Base-by-base conservation (phyloP, 2,888 invertebrate genomes). In the Salticus scenicus region DNA sequence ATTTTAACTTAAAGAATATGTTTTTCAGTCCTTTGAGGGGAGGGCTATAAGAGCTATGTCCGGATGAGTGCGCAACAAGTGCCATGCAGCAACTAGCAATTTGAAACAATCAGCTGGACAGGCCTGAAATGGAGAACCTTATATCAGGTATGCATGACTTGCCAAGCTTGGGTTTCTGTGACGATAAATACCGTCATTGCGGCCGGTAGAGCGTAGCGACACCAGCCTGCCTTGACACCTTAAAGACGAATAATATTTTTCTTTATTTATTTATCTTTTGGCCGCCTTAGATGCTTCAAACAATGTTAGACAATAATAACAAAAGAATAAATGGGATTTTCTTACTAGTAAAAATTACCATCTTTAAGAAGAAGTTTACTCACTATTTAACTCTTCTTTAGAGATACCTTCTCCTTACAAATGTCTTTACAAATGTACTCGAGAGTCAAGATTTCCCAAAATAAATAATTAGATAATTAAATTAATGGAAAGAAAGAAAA, bases 71-170 rank as follows among this genome's bases (percentile, higher is more conserved):
- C 74, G 37, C 78, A 84, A 74, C 83, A 83, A 83, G 83, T 77
- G 77, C 72, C 66, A 77, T 71, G 69, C 78, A 57, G 77, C 77
- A 84, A 77, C 78, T 84, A 84, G 84, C 84, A 84, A 84, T 84
- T 84, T 84, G 78, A 84, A 84, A 84, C 84, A 84, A 84, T 84
- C 84, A 84, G 69, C 73, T 63, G 78, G 84, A 84, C 84, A 69
- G 42, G 51, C 78, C 69, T 78, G 84, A 84, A 84, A 84, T 79
- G 74, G 84, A 84, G 78, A 84, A 78, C 84, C 84, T 72, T 78
- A 42, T 78, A 84, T 84, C 84, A 84, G 78, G 73, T 84, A 84
- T 84, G 84, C 84, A 84, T 84, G 84, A 84, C 84, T 84, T 69
- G n/a, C 78, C 84, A 74, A 78, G 78, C 69, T 41, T 69, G 74